A percentile compares a stretch with the other conserved stretches of the same genome.
Conservation (phyloP, 2,888 invertebrate genomes). For the Dicranocentrus wangi region DNA sequence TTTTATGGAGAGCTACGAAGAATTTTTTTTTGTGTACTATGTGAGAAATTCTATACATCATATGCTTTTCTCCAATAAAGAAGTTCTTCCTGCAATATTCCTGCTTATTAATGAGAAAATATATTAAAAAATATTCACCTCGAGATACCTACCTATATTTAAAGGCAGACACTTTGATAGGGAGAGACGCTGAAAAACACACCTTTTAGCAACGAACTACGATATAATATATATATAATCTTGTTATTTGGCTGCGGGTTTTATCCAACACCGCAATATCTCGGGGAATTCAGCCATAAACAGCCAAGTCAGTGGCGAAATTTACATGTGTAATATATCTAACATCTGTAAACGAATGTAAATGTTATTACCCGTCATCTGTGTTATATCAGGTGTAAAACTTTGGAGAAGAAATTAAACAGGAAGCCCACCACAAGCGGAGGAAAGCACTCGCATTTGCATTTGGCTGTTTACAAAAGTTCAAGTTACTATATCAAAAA, state of each 20-base stretch:
- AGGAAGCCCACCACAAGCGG: constrained; percentile 29
- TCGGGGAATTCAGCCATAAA: background rate
- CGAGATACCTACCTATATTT: too few species aligned
- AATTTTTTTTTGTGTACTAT: background rate
- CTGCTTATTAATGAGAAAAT: constrained; percentile 35
- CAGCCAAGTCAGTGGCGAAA: constrained; percentile 1
- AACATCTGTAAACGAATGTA: constrained; percentile 62
- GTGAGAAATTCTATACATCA: too few species aligned
- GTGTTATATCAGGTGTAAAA: constrained; percentile 65
- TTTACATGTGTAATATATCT: constrained; percentile 36
- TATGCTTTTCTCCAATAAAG: too few species aligned
- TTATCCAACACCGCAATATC: too few species aligned
- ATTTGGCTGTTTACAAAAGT: too few species aligned
- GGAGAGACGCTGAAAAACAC: background rate
- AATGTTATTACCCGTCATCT: constrained; percentile 64
- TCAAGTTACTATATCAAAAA: constrained; percentile 11
- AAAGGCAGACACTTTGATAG: constrained; percentile 17
- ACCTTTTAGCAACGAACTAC: background rate
- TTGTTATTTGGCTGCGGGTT: too few species aligned
- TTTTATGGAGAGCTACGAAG: constrained; percentile 16
- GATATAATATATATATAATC: background rate
- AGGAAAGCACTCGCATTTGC: too few species aligned
- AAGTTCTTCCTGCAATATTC: too few species aligned
- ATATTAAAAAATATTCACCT: too few species aligned
- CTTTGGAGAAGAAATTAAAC: constrained; percentile 56